A percentile compares a stretch with the other conserved stretches of the same genome.
Evolutionary conservation across 2,888 invertebrate genomes (phyloP).

Genomic region (Nymphalis polychloros): DNA sequence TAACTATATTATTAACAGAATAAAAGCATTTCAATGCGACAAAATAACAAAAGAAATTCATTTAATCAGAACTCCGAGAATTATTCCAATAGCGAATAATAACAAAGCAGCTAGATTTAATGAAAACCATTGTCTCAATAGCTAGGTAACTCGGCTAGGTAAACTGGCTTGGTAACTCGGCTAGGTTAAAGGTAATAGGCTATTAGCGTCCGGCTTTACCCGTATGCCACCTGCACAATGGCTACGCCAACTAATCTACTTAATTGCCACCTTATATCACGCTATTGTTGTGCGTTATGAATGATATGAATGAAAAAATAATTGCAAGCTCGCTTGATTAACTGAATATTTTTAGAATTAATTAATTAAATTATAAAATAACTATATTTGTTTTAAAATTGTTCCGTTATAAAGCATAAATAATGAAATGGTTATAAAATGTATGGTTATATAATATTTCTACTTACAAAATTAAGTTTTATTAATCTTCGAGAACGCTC

Average conservation of each 20-base stretch:
- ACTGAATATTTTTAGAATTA: background rate
- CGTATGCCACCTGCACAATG: constrained; percentile 21
- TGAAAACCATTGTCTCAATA: constrained; percentile 8
- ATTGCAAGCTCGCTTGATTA: background rate
- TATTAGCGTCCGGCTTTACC: constrained; percentile 12
- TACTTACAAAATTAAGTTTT: too few relatives aligned
- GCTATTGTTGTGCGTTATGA: constrained; percentile 1
- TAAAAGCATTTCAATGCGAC: constrained; percentile 9
- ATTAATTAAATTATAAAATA: too few relatives aligned
- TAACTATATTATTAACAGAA: background rate
- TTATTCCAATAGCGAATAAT: constrained; percentile 3
- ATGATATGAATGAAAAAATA: constrained; percentile 9
- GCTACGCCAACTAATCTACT: constrained; percentile 28
- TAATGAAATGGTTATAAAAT: background rate
- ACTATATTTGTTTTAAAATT: too few relatives aligned
- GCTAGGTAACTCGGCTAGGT: constrained; percentile 15
- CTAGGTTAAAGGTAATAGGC: constrained; percentile 27
- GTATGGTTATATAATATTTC: background rate
- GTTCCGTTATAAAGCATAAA: too few relatives aligned
- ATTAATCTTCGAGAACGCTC: too few relatives aligned
- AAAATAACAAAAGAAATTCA: constrained; percentile 19
- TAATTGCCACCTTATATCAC: constrained; percentile 17
- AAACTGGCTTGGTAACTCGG: background rate
- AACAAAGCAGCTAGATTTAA: constrained; percentile 15
- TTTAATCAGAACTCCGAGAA: constrained; percentile 11